Conservation (phyloP, 2,113 vertebrate species). For the Calidris pygmaea region DNA sequence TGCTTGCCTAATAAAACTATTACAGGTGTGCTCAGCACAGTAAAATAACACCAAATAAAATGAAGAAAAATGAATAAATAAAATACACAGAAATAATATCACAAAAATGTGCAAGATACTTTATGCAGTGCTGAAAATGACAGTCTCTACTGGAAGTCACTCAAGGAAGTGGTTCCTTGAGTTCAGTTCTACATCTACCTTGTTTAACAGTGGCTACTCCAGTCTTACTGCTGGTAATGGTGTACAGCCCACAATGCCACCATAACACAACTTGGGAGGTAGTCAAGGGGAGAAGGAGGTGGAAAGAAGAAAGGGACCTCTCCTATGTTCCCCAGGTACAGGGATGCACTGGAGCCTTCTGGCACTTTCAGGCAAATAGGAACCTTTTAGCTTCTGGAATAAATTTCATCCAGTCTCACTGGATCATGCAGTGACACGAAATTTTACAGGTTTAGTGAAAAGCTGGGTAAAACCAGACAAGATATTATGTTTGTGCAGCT, state of each 20-base stretch:
- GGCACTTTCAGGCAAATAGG: not conserved
- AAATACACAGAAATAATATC: not conserved
- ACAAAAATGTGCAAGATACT: fast-evolving
- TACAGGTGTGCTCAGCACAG: not conserved
- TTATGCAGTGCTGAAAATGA: not conserved
- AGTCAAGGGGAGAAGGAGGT: not conserved
- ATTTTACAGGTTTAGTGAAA: not conserved
- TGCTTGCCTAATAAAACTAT: not conserved
- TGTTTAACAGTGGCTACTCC: not conserved
- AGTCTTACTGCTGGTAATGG: not conserved
- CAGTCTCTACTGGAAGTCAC: not conserved
- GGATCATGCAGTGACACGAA: not conserved
- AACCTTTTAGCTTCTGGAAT: not conserved
- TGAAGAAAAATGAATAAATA: not conserved
- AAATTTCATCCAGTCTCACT: not conserved
- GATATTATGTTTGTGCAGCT: not conserved
- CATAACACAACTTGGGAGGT: not conserved
- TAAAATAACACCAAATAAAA: not conserved
- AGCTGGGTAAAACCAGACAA: not conserved
- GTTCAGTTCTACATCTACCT: not conserved
- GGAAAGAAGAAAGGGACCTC: not conserved
- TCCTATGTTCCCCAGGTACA: not conserved
- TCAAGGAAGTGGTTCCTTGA: not conserved
- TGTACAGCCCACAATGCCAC: not conserved
- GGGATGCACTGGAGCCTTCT: not conserved